phyloP scores from a whole-genome alignment of 1,140 invertebrate species.

The Geopemphigus sp. region DNA sequence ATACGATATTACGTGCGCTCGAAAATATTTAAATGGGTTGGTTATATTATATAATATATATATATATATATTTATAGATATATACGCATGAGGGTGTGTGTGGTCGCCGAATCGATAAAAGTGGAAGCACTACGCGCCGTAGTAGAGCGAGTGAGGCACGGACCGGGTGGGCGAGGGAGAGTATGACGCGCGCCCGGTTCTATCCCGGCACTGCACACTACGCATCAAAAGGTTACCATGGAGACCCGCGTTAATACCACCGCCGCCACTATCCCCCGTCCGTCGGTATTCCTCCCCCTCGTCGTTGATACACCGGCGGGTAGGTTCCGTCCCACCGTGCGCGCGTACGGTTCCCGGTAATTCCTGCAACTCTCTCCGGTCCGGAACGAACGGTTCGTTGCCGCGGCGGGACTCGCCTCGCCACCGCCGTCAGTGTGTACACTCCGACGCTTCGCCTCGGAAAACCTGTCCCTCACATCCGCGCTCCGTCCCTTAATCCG shows the following conservation, averaged over 20 bases:
- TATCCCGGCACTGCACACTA: conserved; percentile 36
- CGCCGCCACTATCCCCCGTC: not conserved
- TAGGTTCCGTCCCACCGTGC: too few species aligned
- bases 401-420: not conserved
- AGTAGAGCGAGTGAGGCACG: too few species aligned
- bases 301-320: not conserved
- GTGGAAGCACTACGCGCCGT: conserved; percentile 44
- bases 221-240: conserved; percentile 49
- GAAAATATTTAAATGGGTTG: conserved; percentile 48
- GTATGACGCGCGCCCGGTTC: conserved; percentile 42
- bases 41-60: too few species aligned
- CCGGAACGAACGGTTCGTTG: not conserved
- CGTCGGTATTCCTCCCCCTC: not conserved
- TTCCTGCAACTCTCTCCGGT: too few species aligned
- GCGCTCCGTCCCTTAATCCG: not conserved
- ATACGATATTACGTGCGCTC: conserved; percentile 19
- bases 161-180: conserved; percentile 8
- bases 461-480: conserved; percentile 23
- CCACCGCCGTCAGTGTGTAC: not conserved
- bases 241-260: conserved; percentile 41
- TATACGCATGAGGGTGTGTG: too few species aligned
- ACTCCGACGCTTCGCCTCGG: conserved; percentile 2
- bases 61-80: too few species aligned
- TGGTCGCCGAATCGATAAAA: conserved; percentile 48
- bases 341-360: too few species aligned